Evolutionary conservation across 2,888 invertebrate genomes (phyloP), one percentile per base, ranked within the genome.

Genomic region (Nezara viridula): DNA sequence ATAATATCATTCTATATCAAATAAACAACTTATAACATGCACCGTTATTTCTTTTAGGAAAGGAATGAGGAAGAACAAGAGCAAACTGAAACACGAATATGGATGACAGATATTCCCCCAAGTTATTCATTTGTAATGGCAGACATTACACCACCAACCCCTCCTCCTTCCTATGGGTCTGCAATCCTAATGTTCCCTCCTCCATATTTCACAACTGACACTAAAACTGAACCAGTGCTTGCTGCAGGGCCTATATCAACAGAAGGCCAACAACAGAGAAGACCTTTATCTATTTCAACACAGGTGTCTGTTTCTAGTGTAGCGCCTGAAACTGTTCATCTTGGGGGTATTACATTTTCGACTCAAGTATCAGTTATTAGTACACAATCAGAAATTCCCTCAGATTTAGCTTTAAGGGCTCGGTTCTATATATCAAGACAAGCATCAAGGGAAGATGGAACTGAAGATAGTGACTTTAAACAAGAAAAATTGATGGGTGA

Each of bases 81-180:
- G 24, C 55, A 86, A 85, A 50, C 85, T 32, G 88, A 88, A 47
- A 50, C 86, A 27, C 88, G 50, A 77, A 86, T 90, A 73, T 91
- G 91, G 90, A 89, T 89, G 40, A 90, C 90, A 66, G 89, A 92
- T 27, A 90, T 92, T 73, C 90, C 90, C 32, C 90, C 90, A 9
- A 88, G 90, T 47, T 90, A 90, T 86, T 89, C 89, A 52, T 88
- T 90, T 44, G 88, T 90, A 12, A 90, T 90, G 90, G 89, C 85
- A 73, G 90, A 90, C 24, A 32, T 73, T 16, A 47, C 73, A 47
- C 86, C 86, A 2, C 73, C 86, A 24, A 90, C 90, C 6, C 90
- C 90, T 9, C 90, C 90, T 27, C 90, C 90, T 21, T 89, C 90
- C 21, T 90, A 90, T 66, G 90, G 90, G 32, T 90, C 90, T n/a